Base-by-base conservation (phyloP, 2,113 vertebrate genomes). In the Chamaea fasciata region DNA sequence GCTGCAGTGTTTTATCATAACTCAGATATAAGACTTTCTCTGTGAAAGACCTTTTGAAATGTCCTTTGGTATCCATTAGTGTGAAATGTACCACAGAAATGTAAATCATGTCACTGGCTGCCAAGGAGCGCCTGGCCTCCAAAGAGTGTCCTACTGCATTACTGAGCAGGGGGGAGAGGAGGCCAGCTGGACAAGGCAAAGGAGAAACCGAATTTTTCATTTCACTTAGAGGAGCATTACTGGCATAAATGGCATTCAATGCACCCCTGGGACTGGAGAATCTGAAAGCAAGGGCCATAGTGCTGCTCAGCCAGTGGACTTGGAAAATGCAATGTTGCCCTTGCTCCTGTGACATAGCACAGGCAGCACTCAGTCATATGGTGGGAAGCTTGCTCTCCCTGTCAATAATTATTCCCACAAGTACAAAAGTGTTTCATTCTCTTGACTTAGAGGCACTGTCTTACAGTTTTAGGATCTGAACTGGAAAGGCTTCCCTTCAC, bases 11-110 rank as follows among this genome's bases (percentile, higher is more conserved):
- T 86, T 90, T 60, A 35, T 71, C 44, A 35, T 49, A 92, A 70
- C 41, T 44, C 56, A 30, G n/a, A 52, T 44, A 16, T 65, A 83
- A 87, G 37, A 64, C 50, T 76, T 86, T 15, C 37, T 81, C 41
- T 91, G 4, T 6, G 6, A 47, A 92, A 79, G 39, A 41, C 47
- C 7, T 11, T 86, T 94, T 87, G 73, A 87, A 87, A 15, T 35
- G 73, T 95, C 80, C 80, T 95, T 93, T 96, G 73, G 35, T 74
- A 44, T 87, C 73, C 31, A 65, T 93, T 89, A 78, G 30, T 65
- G 49, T 68, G 68, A 87, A 96, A 90, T 76, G 64, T 89, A 56
- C 76, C 73, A 46, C 5, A 60, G 88, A 90, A 94, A 90, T 87
- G 64, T 68, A 84, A 96, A 89, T 95, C 46, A 42, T 46, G n/a